Evolutionary conservation across 1,140 invertebrate genomes (phyloP).

Genomic region (Drosophila bipectinata): DNA sequence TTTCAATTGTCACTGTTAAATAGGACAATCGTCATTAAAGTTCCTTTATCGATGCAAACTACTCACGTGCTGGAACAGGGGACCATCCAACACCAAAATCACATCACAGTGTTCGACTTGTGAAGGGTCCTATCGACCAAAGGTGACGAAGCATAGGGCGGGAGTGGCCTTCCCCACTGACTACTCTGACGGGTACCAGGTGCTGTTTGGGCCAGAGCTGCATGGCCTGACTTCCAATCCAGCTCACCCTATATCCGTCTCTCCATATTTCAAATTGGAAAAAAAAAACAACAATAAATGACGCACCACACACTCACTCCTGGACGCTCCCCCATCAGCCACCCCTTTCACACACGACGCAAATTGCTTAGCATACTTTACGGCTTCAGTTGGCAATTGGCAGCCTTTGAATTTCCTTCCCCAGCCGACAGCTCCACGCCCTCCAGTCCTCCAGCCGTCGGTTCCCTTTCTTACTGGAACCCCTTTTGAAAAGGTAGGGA

Average conservation of each 20-base stretch:
- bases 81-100: slow-evolving; percentile 30
- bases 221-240: not conserved
- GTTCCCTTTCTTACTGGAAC: slow-evolving; percentile 20
- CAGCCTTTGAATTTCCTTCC: slow-evolving; percentile 73
- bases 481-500: not conserved
- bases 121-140: slow-evolving; percentile 48
- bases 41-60: not conserved
- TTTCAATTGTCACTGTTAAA: not conserved
- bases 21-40: not conserved
- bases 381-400: slow-evolving; percentile 81
- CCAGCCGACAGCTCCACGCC: slow-evolving; percentile 17
- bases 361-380: slow-evolving; percentile 82
- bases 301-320: slow-evolving; percentile 28
- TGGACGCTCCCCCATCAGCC: slow-evolving; percentile 2
- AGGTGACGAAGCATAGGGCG: not conserved
- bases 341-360: slow-evolving; percentile 30
- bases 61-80: not conserved
- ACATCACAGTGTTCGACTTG: slow-evolving; percentile 60
- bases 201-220: not conserved
- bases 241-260: not conserved
- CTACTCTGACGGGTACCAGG: not conserved
- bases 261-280: slow-evolving; percentile 30
- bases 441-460: no score
- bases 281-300: slow-evolving; percentile 73
- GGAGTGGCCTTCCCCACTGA: no score